Base-by-base conservation (phyloP, 2,113 vertebrate species). In the Micronycteris hirsuta region DNA sequence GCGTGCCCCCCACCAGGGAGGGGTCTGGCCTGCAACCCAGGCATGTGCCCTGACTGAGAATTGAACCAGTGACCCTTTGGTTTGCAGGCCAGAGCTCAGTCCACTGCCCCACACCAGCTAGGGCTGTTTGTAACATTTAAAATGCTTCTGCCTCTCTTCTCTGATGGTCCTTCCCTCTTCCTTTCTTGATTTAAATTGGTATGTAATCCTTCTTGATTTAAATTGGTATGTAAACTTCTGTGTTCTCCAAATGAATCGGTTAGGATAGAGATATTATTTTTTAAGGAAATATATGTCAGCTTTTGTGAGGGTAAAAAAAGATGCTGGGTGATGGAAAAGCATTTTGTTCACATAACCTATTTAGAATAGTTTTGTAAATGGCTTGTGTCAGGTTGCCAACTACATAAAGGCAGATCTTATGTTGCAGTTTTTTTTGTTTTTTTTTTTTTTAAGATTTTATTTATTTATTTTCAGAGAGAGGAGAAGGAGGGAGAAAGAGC, bases 361-460 rank as follows among this genome's bases (percentile, higher is more conserved):
- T 95, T 95, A 85, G 86, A 80, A 77, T 77, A 84, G 19, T 85
- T 96, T 89, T 86, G 58, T 85, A 86, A 91, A 74, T 86, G 86
- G 74, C 28, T 86, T 74, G 17, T 85, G 47, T 74, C 38, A 81
- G 33, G 47, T 90, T 93, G 38, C 67, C 58, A 67, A 14, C 24
- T 76, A 58, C 56, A 41, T 88, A 89, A 82, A 83, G 17, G 54
- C 45, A 90, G 45, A 45, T 65, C 41, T 94, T 58, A 81, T 67
- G 93, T 93, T 96, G 61, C 36, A 77, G 17, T 92, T 87, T 67
- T 76, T n/a, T n/a, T n/a, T n/a, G n/a, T n/a, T n/a, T n/a, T n/a
- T n/a, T n/a, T n/a, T n/a, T n/a, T n/a, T n/a, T n/a, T n/a, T n/a
- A n/a, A n/a, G n/a, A n/a, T n/a, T n/a, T n/a, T n/a, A n/a, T n/a